Conservation (phyloP, 2,888 invertebrate genomes). For the Drosophila anomalata region DNA sequence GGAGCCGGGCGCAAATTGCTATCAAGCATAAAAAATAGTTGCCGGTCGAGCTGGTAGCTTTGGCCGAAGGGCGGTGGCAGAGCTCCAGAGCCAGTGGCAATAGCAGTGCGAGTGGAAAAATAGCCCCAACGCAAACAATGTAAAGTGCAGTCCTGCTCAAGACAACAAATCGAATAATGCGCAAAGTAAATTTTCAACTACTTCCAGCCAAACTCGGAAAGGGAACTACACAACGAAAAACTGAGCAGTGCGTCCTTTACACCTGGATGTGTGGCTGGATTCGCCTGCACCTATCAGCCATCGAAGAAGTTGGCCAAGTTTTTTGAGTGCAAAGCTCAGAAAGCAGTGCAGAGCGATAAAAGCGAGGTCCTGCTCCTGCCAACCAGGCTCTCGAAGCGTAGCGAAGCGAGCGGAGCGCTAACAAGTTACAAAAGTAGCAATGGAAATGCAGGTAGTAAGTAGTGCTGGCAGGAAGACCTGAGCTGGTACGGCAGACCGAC, state of each 20-base stretch:
- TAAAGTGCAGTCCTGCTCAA: slow-evolving; percentile 57
- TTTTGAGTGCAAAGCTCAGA: slow-evolving; percentile 31
- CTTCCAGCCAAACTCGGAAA: slow-evolving; percentile 17
- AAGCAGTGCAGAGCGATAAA: slow-evolving; percentile 61
- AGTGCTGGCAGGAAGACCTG: slow-evolving; percentile 41
- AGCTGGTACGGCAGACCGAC: neutral
- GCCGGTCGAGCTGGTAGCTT: slow-evolving; percentile 51
- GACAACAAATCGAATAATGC: slow-evolving; percentile 79
- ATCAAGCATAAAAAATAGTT: slow-evolving; percentile 72
- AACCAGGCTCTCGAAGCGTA: slow-evolving; percentile 25
- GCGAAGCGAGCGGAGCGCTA: slow-evolving; percentile 57
- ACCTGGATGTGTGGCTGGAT: too few relatives aligned
- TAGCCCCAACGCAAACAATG: slow-evolving; percentile 36
- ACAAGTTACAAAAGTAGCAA: slow-evolving; percentile 79
- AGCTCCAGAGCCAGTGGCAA: slow-evolving; percentile 20
- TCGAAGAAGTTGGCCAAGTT: neutral
- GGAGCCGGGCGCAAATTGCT: slow-evolving; percentile 78
- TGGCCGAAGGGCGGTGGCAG: slow-evolving; percentile 63
- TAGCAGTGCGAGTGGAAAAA: neutral
- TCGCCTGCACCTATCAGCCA: too few relatives aligned
- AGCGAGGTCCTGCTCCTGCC: slow-evolving; percentile 22
- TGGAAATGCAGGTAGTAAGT: slow-evolving; percentile 80
- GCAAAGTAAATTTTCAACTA: slow-evolving; percentile 78
- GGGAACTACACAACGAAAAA: slow-evolving; percentile 23
- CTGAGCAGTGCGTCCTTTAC: neutral